These are phyloP conservation scores for Formica selysi DNA, from an alignment of 1,140 invertebrate genomes.

Conservation along the genomic window DNA sequence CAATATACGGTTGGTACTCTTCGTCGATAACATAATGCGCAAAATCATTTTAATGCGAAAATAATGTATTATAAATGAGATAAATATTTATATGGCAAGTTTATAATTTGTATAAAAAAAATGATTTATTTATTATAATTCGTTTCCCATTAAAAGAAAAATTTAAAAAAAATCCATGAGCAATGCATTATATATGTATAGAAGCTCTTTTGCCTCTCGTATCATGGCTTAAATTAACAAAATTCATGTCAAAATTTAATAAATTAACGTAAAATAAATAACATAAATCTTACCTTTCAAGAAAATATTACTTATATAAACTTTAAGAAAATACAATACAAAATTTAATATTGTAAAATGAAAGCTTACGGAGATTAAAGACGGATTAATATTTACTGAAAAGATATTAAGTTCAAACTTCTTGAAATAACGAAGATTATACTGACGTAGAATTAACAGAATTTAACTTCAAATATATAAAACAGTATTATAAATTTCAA, in stretches of 20 bases:
- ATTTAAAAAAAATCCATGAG: not conserved
- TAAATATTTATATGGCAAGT: not conserved
- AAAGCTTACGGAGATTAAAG: conserved; percentile 13
- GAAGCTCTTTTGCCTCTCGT: not conserved
- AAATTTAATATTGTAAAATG: not conserved
- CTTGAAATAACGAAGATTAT: conserved; percentile 1
- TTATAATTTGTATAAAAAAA: not conserved
- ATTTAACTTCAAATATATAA: not conserved
- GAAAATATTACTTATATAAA: not conserved
- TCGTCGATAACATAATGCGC: not conserved
- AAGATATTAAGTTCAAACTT: not conserved
- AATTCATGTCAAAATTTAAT: not conserved
- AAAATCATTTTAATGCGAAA: not conserved
- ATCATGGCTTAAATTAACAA: not conserved
- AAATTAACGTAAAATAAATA: conserved; percentile 6
- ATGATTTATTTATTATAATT: not conserved
- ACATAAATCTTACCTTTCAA: not conserved
- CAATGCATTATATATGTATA: not conserved
- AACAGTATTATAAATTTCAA: not conserved
- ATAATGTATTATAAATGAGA: not conserved
- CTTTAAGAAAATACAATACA: not conserved
- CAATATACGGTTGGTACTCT: not conserved
- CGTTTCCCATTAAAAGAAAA: not conserved
- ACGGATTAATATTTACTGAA: conserved; percentile 13
- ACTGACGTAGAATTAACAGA: not conserved